Base-by-base conservation (phyloP, 2,113 vertebrate genomes). In the Speoplatyrhinus poulsoni region DNA sequence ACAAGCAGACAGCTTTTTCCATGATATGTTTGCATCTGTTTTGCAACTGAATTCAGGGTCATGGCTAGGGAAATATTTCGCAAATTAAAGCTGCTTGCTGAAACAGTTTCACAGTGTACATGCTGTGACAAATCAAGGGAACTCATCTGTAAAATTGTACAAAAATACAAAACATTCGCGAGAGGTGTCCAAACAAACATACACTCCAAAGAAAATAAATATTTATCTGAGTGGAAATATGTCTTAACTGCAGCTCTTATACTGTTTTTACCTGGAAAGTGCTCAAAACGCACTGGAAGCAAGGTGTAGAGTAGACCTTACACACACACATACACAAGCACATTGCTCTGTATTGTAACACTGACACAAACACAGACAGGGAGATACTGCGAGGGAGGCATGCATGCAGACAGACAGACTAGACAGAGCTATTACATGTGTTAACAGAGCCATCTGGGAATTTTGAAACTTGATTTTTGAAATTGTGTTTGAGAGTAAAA, bases 21-120 rank as follows among this genome's bases (percentile, higher is more conserved):
- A 63, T 54, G 46, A 69, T 46, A 6, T 26, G 65, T 85, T 85
- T 88, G 81, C 81, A 88, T 89, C 71, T 86, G 77, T 17, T 89
- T 88, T 89, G 81, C 80, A 82, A 77, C 16, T 26, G 61, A 70
- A 73, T 75, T 78, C 65, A 76, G n/a, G 67, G 68, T 77, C 47
- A 52, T 41, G 60, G 50, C 36, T 59, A 83, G 33, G 79, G 13
- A 87, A 89, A 85, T 84, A 3, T 64, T 65, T 73, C 12, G 59
- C 70, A 77, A 87, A 83, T 75, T 17, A 64, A 75, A 77, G 56
- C 17, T 50, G 64, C 67, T 72, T 64, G 46, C 69, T 47, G 6
- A 65, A 59, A 72, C 78, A 70, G 65, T 74, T 75, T 46, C 9
- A 46, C 1, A 17, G 16, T 6, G 49, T 49, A 3, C 1, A 2